Evolutionary conservation across 2,113 vertebrate genomes (phyloP), one percentile per base, ranked within the genome.

Genomic region (Toxotes chatareus): DNA sequence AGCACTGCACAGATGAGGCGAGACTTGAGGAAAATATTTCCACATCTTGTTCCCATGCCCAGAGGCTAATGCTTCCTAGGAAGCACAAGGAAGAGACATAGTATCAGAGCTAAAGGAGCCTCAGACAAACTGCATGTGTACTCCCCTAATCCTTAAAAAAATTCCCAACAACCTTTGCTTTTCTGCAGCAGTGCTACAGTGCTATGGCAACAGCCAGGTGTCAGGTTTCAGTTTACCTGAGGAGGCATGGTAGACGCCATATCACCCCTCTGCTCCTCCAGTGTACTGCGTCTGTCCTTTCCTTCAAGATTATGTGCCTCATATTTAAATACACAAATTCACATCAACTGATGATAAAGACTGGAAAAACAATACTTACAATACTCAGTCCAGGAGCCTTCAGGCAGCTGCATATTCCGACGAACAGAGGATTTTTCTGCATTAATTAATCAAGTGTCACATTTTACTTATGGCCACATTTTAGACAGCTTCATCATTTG

Each of bases 171-270:
- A 76, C 84, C 91, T 84, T 88, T 79, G 86, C 87, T 82, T 80
- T 69, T 69, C 66, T 60, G 47, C 34, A 23, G 62, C 56, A 56
- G 91, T 55, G 82, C 65, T 88, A 93, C 56, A 56, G 91, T 55
- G 82, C 65, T 88, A 93, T 93, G 91, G 93, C 44, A 93, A 93
- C 93, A 56, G 76, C 42, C 60, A 53, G 75, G 93, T 87, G 87
- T 94, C 83, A 51, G 62, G 81, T 94, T 86, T 86, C 93, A 85
- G 78, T 79, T 89, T 57, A 88, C 89, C 85, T 87, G 88, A 67
- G 44, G 73, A 83, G 85, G 63, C 42, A 49, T 38, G 63, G 40
- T 53, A 47, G 65, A 16, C 23, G 68, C 38, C 27, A 64, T 67
- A 73, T 81, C 70, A 84, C 36, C 62, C 42, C 38, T 72, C 67